Evolutionary conservation across 2,113 vertebrate species (phyloP), one percentile per base, ranked within the genome.

Genomic region (Ptilonorhynchus violaceus): DNA sequence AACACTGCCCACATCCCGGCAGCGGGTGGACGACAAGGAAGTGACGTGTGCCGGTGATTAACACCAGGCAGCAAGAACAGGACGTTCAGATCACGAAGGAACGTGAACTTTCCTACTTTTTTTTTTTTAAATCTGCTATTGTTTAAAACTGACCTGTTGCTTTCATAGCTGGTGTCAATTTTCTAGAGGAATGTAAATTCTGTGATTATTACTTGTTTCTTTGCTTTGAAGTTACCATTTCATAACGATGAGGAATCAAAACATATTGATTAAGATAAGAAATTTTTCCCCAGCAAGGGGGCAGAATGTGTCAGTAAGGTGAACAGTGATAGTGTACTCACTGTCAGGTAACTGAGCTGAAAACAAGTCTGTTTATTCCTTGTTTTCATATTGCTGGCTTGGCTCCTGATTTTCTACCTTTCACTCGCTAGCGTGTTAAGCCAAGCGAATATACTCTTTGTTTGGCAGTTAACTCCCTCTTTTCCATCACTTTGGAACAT

Each of bases 1-100:
- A 86, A 1, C 2, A 4, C 68, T 33, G 67, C 79, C 62, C 33
- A 4, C 0, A 0, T 64, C 0, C 0, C 0, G 0, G 39, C 9
- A 6, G 44, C 0, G 14, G 3, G 49, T 17, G 50, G 53, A 35
- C 0, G 3, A 16, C 46, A 15, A 25, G 96, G 96, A 96, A 89
- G 87, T 93, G 96, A 85, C 5, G 24, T 23, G 2, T 12, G 24
- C 12, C 0, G 2, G 39, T 84, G 88, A 92, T n/a, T 80, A 91
- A 33, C 22, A 14, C 63, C 0, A 4, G 75, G 72, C 30, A 3
- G 63, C 59, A 76, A 94, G 96, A 96, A 96, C 94, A 97, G 95
- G 91, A 95, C 0, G 64, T 97, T 93, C 64, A 1, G 88, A 77
- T 74, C 33, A 4, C 0, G 4, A 55, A 77, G 79, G 77, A 88